A percentile compares a stretch with the other conserved stretches of the same genome.
Conservation (phyloP, 53 echinoderm and acorn worm species). For the Antedon mediterranea region DNA sequence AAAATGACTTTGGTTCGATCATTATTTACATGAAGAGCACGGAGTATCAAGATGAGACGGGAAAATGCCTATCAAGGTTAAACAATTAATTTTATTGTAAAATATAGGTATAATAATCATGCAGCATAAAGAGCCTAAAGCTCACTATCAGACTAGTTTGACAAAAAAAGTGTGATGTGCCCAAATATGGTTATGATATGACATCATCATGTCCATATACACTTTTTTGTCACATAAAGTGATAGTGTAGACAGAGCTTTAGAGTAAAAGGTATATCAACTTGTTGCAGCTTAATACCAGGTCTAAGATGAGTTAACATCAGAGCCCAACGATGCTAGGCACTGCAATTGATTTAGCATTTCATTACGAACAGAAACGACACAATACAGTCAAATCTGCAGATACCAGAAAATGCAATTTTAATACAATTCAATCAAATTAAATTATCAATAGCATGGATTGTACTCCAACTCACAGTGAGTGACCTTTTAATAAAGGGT, state of each 20-base stretch:
- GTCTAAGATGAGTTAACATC: neutral
- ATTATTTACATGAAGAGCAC: constrained; percentile 93
- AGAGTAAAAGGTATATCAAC: neutral
- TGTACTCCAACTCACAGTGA: too few species aligned
- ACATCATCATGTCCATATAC: too few species aligned
- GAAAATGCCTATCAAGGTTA: constrained; percentile 74
- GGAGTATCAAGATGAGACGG: constrained; percentile 88
- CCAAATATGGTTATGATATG: too few species aligned
- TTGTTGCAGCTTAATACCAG: neutral
- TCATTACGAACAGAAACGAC: constrained; percentile 25
- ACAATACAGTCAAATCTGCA: constrained; percentile 9
- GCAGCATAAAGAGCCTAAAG: too few species aligned
- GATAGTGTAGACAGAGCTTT: too few species aligned
- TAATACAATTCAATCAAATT: too few species aligned
- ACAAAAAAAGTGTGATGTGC: too few species aligned
- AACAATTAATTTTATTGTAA: neutral
- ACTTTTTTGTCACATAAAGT: too few species aligned
- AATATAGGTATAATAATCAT: neutral
- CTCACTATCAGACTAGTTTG: too few species aligned
- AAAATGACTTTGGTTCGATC: constrained; percentile 97
- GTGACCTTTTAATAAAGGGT: too few species aligned
- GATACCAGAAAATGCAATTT: constrained; percentile 23
- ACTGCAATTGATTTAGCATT: constrained; percentile 25
- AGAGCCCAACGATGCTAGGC: constrained; percentile 11
- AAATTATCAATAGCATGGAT: too few species aligned